A percentile compares a stretch with the other conserved stretches of the same genome.
These are phyloP conservation scores for Periophthalmus modestus DNA, from an alignment of 2,113 vertebrate species.

Conservation along the genomic window DNA sequence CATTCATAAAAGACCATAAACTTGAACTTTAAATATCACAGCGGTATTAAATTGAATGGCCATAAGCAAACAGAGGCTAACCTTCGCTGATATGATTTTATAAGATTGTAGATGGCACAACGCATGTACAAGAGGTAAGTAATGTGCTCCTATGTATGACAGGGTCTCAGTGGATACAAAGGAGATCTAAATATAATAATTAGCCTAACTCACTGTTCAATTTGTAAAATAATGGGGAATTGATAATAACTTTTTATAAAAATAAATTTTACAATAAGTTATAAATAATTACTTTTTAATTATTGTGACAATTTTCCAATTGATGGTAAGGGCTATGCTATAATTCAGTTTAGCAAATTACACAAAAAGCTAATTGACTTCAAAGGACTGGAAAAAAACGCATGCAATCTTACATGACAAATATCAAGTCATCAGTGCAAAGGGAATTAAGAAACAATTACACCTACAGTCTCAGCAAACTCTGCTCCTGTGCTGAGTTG, in stretches of 20 bases:
- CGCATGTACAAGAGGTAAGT: not conserved
- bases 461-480: not conserved
- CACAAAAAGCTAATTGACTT: not conserved
- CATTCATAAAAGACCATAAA: conserved; percentile 4
- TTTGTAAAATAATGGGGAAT: not conserved
- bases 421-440: not conserved
- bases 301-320: not conserved
- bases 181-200: not conserved
- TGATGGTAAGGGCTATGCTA: no score
- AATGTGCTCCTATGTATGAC: not conserved
- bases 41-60: not conserved
- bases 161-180: not conserved
- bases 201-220: no score
- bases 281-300: not conserved
- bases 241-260: not conserved
- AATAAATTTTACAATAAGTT: not conserved
- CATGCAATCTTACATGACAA: not conserved
- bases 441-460: not conserved
- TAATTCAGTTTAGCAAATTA: not conserved
- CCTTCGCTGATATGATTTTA: conserved; percentile 5
- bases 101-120: not conserved
- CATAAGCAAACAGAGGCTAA: not conserved
- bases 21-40: conserved; percentile 9
- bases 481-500: not conserved
- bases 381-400: not conserved